These are phyloP conservation scores for Calameuta filiformis DNA, from an alignment of 2,888 invertebrate genomes.

Conservation along the genomic window DNA sequence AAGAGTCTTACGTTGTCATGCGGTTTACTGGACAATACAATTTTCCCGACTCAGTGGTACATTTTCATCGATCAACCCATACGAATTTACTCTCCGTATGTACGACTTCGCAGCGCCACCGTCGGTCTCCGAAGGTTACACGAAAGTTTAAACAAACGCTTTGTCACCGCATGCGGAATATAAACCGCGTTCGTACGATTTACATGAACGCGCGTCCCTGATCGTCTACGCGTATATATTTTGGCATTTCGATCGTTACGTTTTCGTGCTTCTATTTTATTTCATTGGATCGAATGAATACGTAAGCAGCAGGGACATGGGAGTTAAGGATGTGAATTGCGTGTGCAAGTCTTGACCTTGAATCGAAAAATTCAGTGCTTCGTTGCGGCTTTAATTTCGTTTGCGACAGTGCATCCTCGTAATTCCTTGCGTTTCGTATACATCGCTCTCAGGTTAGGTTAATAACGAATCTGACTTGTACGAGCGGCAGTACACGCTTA, in stretches of 20 bases:
- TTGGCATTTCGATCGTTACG: not conserved
- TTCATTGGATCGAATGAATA: not conserved
- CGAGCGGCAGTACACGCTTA: not conserved
- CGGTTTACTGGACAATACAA: not conserved
- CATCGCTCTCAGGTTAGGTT: not conserved
- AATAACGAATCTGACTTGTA: not conserved
- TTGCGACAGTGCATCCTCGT: not conserved
- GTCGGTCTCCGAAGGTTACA: no score
- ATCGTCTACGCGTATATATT: not conserved
- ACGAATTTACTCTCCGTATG: not conserved
- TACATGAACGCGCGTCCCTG: not conserved
- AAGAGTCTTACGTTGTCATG: not conserved
- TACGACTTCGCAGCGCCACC: no score
- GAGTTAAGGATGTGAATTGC: not conserved
- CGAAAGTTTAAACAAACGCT: not conserved
- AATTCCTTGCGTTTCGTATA: not conserved
- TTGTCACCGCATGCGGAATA: not conserved
- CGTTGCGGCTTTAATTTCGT: not conserved
- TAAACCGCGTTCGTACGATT: not conserved
- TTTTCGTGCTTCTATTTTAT: not conserved
- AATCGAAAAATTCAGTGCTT: not conserved
- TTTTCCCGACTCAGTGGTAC: not conserved
- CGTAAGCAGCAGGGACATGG: not conserved
- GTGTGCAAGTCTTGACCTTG: not conserved
- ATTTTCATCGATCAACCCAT: not conserved